Evolutionary conservation across 2,113 vertebrate species (phyloP), one percentile per base, ranked within the genome.

Genomic region (Thoracochromis brauschi): DNA sequence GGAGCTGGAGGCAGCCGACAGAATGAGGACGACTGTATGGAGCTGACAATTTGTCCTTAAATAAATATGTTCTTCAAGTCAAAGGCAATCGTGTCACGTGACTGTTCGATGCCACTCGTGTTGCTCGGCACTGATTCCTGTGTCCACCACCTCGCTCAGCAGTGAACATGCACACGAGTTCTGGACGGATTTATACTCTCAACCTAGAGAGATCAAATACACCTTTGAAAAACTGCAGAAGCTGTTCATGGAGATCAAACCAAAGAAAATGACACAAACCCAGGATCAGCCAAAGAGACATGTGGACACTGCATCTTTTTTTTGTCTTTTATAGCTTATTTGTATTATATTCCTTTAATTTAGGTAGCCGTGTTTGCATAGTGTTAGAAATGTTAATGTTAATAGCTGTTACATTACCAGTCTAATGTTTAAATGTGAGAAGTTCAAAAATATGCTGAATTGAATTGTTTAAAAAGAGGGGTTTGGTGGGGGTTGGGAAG

Each of bases 391-490:
- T 19, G 58, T 63, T 63, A 63, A 19, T 33, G 58, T 19, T 63
- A 63, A n/a, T 7, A 0, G 58, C 17, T 63, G 31, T 35, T 63
- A 19, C 1, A 35, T 63, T 0, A 35, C 58, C 9, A 19, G 16
- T 35, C 29, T 35, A 63, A 19, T 63, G 58, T 35, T 63, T 35
- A 63, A 19, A 63, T 63, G 16, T 63, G 58, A 63, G 29, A 35
- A 19, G 16, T 33, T 63, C 0, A 63, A 60, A 60, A 60, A 60
- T 60, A 60, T 31, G 5, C 5, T 31, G 57, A 31, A 17, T 4
- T 63, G 16, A 63, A 33, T 33, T 19, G 58, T 33, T 63, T 63
- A 63, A 7, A 63, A 63, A 19, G 29, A 33, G 4, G 0, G 9
- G 9, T 60, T 60, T 33, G 9, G 29, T 63, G 29, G 29, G 29